Evolutionary conservation across 2,797 vertebrate species (phyloP).

Genomic region (Etheostoma perlongum): DNA sequence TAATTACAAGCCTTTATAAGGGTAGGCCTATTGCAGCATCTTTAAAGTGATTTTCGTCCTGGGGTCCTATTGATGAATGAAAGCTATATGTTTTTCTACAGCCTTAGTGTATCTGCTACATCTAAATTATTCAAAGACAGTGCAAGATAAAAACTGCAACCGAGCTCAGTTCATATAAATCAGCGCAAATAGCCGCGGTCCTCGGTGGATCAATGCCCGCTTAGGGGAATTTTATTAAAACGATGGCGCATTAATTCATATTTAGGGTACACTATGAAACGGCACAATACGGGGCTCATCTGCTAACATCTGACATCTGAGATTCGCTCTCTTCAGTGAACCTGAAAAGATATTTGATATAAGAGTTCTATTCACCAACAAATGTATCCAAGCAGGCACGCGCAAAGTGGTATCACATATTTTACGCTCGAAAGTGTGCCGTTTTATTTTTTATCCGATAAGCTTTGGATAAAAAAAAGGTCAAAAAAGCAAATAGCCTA

Average conservation of each 20-base stretch:
- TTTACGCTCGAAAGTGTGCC: too few relatives aligned
- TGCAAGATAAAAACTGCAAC: conserved; percentile 17
- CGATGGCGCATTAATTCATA: conserved; percentile 48
- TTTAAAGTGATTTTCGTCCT: conserved; percentile 52
- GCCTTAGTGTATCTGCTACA: conserved; percentile 40
- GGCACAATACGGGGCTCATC: neutral
- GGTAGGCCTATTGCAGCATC: conserved; percentile 14
- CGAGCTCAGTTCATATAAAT: conserved; percentile 33
- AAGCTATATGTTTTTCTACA: conserved; percentile 37
- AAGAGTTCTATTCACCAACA: neutral
- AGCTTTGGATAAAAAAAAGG: too few relatives aligned
- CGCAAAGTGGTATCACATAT: neutral
- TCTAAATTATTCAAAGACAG: conserved; percentile 69
- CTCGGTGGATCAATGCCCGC: conserved; percentile 25
- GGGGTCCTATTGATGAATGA: conserved; percentile 63
- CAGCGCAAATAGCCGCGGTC: conserved; percentile 32
- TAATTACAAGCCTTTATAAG: neutral
- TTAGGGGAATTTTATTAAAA: conserved; percentile 10
- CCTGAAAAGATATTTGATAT: neutral
- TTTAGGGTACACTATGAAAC: neutral
- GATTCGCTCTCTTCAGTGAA: neutral
- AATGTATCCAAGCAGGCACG: neutral
- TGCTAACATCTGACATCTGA: neutral
- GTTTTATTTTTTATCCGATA: too few relatives aligned
- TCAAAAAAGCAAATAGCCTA: neutral